A percentile compares a stretch with the other conserved stretches of the same genome.
These are phyloP conservation scores for Cherax quadricarinatus DNA, from an alignment of 1,140 invertebrate genomes.

Conservation along the genomic window DNA sequence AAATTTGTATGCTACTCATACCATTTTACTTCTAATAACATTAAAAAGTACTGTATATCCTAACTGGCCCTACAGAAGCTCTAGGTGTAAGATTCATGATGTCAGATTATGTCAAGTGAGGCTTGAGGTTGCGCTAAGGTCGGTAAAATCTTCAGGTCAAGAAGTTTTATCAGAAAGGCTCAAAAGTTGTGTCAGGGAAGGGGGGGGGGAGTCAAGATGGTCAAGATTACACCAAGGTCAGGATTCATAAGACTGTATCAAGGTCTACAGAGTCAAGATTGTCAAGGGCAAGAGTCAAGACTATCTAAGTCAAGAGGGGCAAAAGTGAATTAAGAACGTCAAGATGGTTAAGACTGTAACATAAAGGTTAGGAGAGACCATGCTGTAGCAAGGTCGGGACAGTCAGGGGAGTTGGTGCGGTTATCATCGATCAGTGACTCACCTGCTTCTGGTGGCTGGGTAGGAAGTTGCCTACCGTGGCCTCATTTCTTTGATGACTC, in stretches of 20 bases:
- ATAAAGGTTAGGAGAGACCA: not conserved
- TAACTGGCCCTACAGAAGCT: too few species aligned
- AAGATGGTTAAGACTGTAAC: not conserved
- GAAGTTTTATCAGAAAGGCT: too few species aligned
- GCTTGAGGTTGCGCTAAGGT: too few species aligned
- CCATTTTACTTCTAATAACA: too few species aligned
- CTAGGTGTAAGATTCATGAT: too few species aligned
- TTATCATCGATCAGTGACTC: slow-evolving; percentile 4
- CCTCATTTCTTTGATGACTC: not conserved
- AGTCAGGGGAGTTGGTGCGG: not conserved
- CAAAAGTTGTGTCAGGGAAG: too few species aligned
- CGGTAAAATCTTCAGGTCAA: too few species aligned
- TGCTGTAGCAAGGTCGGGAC: not conserved
- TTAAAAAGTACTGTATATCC: too few species aligned
- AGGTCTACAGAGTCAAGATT: not conserved
- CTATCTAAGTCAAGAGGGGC: too few species aligned
- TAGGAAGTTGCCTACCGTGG: not conserved
- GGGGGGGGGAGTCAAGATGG: not conserved
- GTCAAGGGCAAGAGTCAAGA: not conserved
- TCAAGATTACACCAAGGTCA: not conserved
- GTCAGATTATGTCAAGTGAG: too few species aligned
- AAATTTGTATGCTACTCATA: too few species aligned
- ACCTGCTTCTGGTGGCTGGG: not conserved
- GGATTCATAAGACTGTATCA: not conserved
- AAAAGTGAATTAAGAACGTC: not conserved